phyloP scores from a whole-genome alignment of 2,888 invertebrate genomes.

The Anthoptus insignis region DNA sequence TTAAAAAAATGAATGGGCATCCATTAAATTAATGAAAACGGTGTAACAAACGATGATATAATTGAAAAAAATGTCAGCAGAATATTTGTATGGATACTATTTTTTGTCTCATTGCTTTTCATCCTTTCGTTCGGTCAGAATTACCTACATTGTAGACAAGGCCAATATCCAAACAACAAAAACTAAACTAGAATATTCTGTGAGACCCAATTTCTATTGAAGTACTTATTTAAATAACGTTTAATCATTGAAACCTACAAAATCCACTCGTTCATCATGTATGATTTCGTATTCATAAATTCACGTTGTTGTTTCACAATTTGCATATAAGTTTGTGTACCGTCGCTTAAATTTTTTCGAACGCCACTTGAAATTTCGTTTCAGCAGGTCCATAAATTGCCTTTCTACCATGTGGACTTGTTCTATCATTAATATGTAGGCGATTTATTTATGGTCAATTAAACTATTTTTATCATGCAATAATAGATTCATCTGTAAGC shows the following conservation, averaged over 20 bases:
- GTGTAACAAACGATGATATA: no score
- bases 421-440: background rate
- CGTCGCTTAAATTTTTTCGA: constrained; percentile 30
- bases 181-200: background rate
- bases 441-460: no score
- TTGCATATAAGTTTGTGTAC: constrained; percentile 35
- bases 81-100: no score
- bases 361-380: constrained; percentile 64
- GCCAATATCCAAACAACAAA: no score
- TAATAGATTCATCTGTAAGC: no score
- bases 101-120: no score
- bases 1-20: no score
- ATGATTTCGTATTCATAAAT: constrained; percentile 42
- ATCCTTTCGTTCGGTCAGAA: no score
- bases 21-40: no score
- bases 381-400: constrained; percentile 57
- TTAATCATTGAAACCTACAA: constrained; percentile 15
- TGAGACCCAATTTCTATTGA: background rate
- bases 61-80: no score
- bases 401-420: constrained; percentile 23
- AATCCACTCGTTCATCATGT: constrained; percentile 17
- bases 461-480: no score
- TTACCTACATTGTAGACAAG: no score
- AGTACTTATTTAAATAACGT: constrained; percentile 6
- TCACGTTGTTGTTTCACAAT: constrained; percentile 53